Evolutionary conservation across 2,797 vertebrate genomes (phyloP), one percentile per base, ranked within the genome.

Genomic region (Dryobates pubescens): DNA sequence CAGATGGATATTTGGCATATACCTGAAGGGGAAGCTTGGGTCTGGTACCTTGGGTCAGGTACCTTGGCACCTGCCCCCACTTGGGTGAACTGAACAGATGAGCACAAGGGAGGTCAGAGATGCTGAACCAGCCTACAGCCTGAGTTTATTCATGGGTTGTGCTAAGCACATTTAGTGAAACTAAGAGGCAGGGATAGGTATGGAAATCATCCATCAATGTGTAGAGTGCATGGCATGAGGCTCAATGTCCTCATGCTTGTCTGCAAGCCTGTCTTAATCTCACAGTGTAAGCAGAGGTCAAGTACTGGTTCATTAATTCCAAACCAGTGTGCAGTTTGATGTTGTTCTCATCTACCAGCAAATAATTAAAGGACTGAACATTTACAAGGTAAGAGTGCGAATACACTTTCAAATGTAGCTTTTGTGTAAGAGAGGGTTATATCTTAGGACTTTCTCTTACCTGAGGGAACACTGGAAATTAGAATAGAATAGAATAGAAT

Each of bases 41-140:
- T 82, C 47, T 13, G 10, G 24, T 81, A 34, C 11, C 56, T 16
- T 53, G 24, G 19, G 45, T 47, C 45, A 47, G 45, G 45, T 47
- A 7, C 36, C 27, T 49, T 43, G n/a, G 43, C 32, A 79, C 20
- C 45, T 65, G 32, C 2, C 2, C 13, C 47, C 30, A 36, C 41
- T n/a, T 62, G 75, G 17, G 29, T 89, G n/a, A 49, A 47, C 41
- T 34, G 26, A 92, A 74, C 4, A 72, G 41, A 27, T 15, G 22
- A 69, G 13, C 3, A 2, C 2, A 3, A 15, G 8, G 30, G 5
- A 70, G 4, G 12, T 2, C 0, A 0, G 38, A 24, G 3, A 82
- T 17, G 24, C 30, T 53, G 41, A 16, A 57, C 18, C 57, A 36
- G 27, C 22, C 24, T 83, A 51, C 7, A 18, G 23, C 10, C 61